Conservation (phyloP, 1,140 invertebrate species). For the Homarus americanus region DNA sequence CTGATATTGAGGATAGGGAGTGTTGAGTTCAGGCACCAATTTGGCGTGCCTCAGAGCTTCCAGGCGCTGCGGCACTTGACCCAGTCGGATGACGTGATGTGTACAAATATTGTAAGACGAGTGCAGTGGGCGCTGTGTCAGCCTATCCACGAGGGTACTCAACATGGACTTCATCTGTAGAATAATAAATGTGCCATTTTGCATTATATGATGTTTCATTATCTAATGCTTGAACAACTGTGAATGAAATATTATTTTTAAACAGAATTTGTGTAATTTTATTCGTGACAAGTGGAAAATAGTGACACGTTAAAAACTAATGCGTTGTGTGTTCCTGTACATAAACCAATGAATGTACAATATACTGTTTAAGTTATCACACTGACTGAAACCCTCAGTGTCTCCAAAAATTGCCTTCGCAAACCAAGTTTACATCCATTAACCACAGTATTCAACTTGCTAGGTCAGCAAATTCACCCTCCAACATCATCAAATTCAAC, state of each 20-base stretch:
- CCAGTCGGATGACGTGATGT: constrained; percentile 71
- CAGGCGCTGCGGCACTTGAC: constrained; percentile 70
- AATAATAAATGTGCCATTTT: constrained; percentile 74
- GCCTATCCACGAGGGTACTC: constrained; percentile 72
- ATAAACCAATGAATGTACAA: too few species aligned
- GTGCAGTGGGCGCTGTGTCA: constrained; percentile 72
- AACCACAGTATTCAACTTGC: too few species aligned
- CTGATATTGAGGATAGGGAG: constrained; percentile 40
- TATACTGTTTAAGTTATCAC: too few species aligned
- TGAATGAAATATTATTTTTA: background rate
- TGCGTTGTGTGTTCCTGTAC: too few species aligned
- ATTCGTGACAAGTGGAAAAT: too few species aligned
- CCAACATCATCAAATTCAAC: too few species aligned
- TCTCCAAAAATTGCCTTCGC: too few species aligned
- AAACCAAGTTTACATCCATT: too few species aligned
- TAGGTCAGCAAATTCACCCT: too few species aligned
- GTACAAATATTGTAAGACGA: constrained; percentile 72
- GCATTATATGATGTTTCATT: constrained; percentile 64
- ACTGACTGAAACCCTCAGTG: too few species aligned
- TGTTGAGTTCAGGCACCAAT: constrained; percentile 69
- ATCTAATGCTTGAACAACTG: background rate
- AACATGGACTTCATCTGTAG: constrained; percentile 73
- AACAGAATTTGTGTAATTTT: too few species aligned
- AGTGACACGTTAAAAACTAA: too few species aligned
- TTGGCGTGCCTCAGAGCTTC: constrained; percentile 70